These are phyloP conservation scores for Tribolium castaneum DNA, from an alignment of 1,140 invertebrate species.

Conservation along the genomic window DNA sequence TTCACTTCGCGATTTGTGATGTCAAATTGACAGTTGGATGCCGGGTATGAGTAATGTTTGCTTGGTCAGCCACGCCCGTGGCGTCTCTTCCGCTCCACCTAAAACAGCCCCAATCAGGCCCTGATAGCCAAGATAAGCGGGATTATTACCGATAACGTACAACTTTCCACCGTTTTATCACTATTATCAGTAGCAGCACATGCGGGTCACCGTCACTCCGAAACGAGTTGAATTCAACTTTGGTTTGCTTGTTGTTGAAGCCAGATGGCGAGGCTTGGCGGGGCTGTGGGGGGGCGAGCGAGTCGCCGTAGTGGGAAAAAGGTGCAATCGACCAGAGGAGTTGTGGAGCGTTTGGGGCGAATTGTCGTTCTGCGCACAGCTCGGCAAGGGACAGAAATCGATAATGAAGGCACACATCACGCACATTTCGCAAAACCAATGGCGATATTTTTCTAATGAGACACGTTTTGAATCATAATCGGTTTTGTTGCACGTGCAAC, in stretches of 20 bases:
- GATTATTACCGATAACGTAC: not conserved
- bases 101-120: not conserved
- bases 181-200: constrained; percentile 18
- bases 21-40: constrained; percentile 32
- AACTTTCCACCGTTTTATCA: not conserved
- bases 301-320: constrained; percentile 36
- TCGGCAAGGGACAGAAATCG: constrained; percentile 38
- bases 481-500: constrained; percentile 26
- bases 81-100: constrained; percentile 45
- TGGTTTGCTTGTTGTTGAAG: constrained; percentile 35
- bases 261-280: constrained; percentile 52
- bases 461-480: constrained; percentile 31
- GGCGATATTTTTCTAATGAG: constrained; percentile 37
- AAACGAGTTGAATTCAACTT: constrained; percentile 32
- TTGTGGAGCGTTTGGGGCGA: not conserved
- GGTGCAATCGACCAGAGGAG: constrained; percentile 40
- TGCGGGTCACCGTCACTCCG: constrained; percentile 20
- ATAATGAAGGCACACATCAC: constrained; percentile 45
- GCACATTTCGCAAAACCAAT: constrained; percentile 29
- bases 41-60: constrained; percentile 53
- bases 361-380: constrained; percentile 14
- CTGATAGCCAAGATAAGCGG: not conserved
- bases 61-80: constrained; percentile 62
- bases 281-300: constrained; percentile 9
- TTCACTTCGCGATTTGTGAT: not conserved